Conservation (phyloP, 2,113 vertebrate genomes). For the Herpetotheres cachinnans region DNA sequence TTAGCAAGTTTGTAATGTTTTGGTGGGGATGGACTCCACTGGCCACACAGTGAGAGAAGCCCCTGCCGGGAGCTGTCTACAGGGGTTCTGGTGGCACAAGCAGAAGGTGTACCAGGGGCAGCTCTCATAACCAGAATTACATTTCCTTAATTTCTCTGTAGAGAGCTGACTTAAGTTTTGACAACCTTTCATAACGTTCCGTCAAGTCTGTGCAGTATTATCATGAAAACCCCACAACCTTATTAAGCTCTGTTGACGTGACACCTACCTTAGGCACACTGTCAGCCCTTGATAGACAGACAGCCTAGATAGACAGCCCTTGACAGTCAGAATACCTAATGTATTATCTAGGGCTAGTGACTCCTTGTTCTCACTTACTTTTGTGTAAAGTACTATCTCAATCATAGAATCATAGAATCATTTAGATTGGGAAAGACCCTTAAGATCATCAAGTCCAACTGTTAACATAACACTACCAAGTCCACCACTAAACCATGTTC, state of each 20-base stretch:
- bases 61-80: neutral
- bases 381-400: neutral
- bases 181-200: neutral
- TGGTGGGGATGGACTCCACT: neutral
- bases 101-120: neutral
- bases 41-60: neutral
- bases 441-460: neutral
- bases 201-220: neutral
- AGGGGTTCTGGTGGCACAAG: neutral
- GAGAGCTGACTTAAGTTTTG: neutral
- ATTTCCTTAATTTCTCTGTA: neutral
- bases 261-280: neutral
- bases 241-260: neutral
- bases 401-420: neutral
- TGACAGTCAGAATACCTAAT: neutral
- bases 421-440: neutral
- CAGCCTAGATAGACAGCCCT: no score
- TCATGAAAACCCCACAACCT: neutral
- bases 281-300: neutral
- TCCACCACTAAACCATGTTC: neutral
- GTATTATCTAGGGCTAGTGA: neutral
- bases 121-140: neutral
- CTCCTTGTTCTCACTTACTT: neutral
- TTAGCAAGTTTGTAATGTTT: neutral
- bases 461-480: neutral